Base-by-base conservation (phyloP, 2,113 vertebrate genomes). In the Sapayoa aenigma region DNA sequence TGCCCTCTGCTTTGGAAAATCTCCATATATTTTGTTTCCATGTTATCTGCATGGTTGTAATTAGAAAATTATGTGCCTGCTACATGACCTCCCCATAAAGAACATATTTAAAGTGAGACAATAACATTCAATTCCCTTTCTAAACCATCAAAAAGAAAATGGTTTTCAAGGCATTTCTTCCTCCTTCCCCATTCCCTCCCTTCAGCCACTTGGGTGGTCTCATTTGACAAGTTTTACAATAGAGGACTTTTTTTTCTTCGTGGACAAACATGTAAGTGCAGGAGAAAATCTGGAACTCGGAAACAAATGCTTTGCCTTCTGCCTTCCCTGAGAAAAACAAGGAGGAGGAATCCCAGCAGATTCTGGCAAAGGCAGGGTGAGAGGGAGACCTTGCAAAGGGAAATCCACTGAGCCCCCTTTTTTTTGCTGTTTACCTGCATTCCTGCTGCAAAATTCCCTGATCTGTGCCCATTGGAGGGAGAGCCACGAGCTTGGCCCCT, bases 61-160 rank as follows among this genome's bases (percentile, higher is more conserved):
- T 96, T 96, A 96, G 95, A 96, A 96, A 96, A 96, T 89, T 63
- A 94, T 90, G 93, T 96, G 94, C 63, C 93, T 97, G 93, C 93
- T 95, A 58, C 90, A 96, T 94, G 95, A 97, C 94, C 93, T 90
- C 71, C 94, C 71, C 69, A 19, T 95, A 95, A 96, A 96, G 96
- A 96, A 85, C 71, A 80, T 76, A 87, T 87, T 96, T 95, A 62
- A 90, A 95, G 87, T 56, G 91, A 95, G 94, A 96, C 95, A 97
- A 94, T 96, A 95, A 94, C 92, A 86, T 86, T 87, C 91, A 95
- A 95, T 96, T 97, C 97, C 90, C 95, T 97, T 97, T 95, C 93
- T 95, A 96, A 97, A 94, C 96, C 95, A 96, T 95, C 94, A 93
- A 94, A 96, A 97, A 95, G 90, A 97, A 96, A 95, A 94, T 83